Conservation (phyloP, 2,797 vertebrate species). For the Sebastes trivittatus region DNA sequence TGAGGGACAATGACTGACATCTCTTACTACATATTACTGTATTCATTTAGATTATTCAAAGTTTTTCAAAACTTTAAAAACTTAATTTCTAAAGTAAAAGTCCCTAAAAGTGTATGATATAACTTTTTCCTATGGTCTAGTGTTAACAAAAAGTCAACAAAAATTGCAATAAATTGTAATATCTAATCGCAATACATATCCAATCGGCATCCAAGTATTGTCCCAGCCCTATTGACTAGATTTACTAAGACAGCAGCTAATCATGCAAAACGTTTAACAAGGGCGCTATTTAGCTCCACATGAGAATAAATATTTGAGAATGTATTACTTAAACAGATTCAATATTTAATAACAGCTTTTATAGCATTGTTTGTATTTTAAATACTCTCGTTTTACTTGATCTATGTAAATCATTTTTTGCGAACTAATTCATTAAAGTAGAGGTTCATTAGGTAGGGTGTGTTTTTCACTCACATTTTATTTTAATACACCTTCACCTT, state of each 20-base stretch:
- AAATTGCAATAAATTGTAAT: background rate
- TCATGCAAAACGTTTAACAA: slow-evolving; percentile 3
- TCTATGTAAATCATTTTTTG: background rate
- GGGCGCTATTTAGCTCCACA: background rate
- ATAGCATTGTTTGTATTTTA: background rate
- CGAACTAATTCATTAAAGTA: background rate
- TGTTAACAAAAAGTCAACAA: background rate
- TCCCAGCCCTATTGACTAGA: background rate
- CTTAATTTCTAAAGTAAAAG: too few relatives aligned
- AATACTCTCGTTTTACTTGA: too few relatives aligned
- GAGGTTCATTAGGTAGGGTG: background rate
- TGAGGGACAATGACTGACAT: too few relatives aligned
- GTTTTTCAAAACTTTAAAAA: too few relatives aligned
- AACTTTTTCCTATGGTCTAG: background rate
- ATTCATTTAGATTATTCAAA: too few relatives aligned
- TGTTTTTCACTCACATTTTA: background rate
- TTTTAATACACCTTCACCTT: background rate
- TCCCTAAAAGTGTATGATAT: background rate
- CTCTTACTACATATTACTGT: too few relatives aligned
- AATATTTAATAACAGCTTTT: background rate
- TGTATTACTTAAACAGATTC: background rate
- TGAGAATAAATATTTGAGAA: background rate
- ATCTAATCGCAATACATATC: background rate
- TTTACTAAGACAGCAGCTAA: background rate
- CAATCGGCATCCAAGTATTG: background rate